Percentiles rank a stretch among this genome's conserved stretches.
These are phyloP conservation scores for Lamproptera curius DNA, from an alignment of 2,888 invertebrate genomes.

Conservation along the genomic window DNA sequence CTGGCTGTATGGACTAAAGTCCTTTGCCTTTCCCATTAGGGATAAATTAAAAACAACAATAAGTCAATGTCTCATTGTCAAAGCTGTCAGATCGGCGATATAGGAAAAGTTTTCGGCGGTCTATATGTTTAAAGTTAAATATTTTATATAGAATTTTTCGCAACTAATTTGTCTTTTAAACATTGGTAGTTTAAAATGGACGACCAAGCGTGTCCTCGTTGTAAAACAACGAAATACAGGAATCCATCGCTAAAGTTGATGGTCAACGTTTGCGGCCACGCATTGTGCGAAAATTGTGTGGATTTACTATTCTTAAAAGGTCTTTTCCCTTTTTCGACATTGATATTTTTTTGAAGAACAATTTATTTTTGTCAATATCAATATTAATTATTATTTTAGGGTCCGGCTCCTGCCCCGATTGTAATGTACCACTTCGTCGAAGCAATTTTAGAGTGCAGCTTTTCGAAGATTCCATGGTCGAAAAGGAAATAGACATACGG, in stretches of 20 bases:
- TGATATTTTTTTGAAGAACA: too few relatives aligned
- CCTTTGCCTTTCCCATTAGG: too few relatives aligned
- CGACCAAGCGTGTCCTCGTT: conserved; percentile 94
- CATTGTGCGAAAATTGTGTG: conserved; percentile 98
- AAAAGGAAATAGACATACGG: conserved; percentile 98
- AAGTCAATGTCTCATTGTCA: background rate
- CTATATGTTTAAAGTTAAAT: background rate
- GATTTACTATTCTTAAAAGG: conserved; percentile 97
- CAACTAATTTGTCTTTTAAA: too few relatives aligned
- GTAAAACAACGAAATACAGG: conserved; percentile 97
- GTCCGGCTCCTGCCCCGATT: conserved; percentile 96
- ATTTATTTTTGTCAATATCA: too few relatives aligned
- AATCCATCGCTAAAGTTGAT: conserved; percentile 97
- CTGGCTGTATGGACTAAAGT: too few relatives aligned
- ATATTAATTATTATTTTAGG: too few relatives aligned
- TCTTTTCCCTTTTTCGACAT: too few relatives aligned
- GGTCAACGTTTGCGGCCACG: conserved; percentile 99
- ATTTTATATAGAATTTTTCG: too few relatives aligned
- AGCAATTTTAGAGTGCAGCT: conserved; percentile 95
- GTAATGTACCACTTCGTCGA: conserved; percentile 85
- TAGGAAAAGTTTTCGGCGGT: background rate
- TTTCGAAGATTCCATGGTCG: conserved; percentile 97
- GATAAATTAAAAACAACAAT: too few relatives aligned
- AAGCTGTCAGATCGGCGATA: background rate
- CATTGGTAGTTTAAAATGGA: conserved; percentile 73